Evolutionary conservation across 1,140 invertebrate genomes (phyloP).

Genomic region (Oryctes rhinoceros): DNA sequence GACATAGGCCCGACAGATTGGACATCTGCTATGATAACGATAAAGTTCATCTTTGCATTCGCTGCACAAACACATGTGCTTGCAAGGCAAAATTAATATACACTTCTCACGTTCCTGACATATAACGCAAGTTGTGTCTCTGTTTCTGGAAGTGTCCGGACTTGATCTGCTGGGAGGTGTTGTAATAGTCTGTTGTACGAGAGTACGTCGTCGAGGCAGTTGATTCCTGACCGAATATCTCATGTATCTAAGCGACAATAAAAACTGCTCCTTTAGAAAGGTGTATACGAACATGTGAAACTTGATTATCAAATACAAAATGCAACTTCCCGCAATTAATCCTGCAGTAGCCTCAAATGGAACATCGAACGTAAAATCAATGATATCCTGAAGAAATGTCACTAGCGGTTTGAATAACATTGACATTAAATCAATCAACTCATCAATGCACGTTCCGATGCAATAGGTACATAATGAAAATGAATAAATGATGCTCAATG

Average conservation of each 20-base stretch:
- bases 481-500: not conserved
- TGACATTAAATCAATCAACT: not conserved
- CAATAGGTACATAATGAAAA: not conserved
- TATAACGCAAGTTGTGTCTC: not conserved
- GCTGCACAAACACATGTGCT: slow-evolving; percentile 5
- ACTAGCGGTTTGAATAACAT: not conserved
- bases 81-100: slow-evolving; percentile 1
- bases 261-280: not conserved
- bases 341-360: not conserved
- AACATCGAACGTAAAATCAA: slow-evolving; percentile 27
- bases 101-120: slow-evolving; percentile 1
- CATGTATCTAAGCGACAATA: not conserved
- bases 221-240: not conserved
- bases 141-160: not conserved
- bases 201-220: not conserved
- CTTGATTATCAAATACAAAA: not conserved
- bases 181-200: not conserved
- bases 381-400: not conserved
- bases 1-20: not conserved
- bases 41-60: slow-evolving; percentile 15
- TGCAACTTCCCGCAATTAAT: slow-evolving; percentile 4
- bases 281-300: not conserved
- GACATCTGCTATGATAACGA: not conserved
- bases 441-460: not conserved
- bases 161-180: not conserved